Evolutionary conservation across 2,113 vertebrate species (phyloP), one percentile per base, ranked within the genome.

Genomic region (Rhea americana): DNA sequence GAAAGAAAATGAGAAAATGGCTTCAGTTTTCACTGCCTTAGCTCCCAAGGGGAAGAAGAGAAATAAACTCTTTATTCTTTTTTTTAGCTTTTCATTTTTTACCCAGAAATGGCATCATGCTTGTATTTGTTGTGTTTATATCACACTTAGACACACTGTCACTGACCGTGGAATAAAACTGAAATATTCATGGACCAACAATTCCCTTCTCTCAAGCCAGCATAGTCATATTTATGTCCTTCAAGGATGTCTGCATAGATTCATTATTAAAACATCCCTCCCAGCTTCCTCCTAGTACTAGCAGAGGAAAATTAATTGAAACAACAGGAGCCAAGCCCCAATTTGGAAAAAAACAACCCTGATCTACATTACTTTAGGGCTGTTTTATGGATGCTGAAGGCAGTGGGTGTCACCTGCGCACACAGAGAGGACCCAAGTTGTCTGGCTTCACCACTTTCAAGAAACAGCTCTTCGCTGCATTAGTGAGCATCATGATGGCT

Each of bases 141-240:
- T 80, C 51, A 61, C 50, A 50, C 56, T 66, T 47, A 70, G 62
- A n/a, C 0, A 2, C 83, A 47, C 50, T n/a, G 67, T 62, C 1
- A 1, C 72, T 53, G 56, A 59, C 67, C 56, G 4, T 66, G 45
- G 62, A 71, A 70, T 75, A 82, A 22, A 62, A 65, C 1, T 70
- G 77, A 83, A 87, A 92, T 90, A 83, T 80, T 89, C 67, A 92
- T 71, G 39, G 86, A 61, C 48, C 37, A 83, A 63, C 85, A 79
- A 55, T 65, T 70, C 50, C 25, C 30, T 61, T 76, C 63, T 80
- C 35, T 53, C 39, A 32, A 82, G 43, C 55, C 55, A 63, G 50
- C 62, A 48, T 28, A 59, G 67, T 21, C 72, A 43, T 32, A 71
- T 86, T 35, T 79, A 12, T 83, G 86, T 70, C 50, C 85, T 83